Percentiles rank a stretch among this genome's conserved stretches.
These are phyloP conservation scores for Notodonta dromedarius DNA, from an alignment of 2,888 invertebrate genomes.

Conservation along the genomic window DNA sequence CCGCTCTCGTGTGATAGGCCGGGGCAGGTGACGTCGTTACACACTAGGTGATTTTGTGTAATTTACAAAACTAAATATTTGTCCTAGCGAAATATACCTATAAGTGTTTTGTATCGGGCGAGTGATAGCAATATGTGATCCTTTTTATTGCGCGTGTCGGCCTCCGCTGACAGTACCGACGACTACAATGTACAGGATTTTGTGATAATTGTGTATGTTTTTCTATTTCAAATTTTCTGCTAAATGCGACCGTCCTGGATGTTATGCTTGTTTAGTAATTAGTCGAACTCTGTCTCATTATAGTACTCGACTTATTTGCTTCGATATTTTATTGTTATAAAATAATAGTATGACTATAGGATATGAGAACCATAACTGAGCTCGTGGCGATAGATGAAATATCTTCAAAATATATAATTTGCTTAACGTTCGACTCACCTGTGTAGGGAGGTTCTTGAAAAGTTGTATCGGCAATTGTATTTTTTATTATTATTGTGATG, in stretches of 20 bases:
- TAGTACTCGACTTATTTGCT: conserved; percentile 4
- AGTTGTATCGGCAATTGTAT: no score
- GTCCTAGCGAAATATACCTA: conserved; percentile 42
- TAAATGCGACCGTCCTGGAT: conserved; percentile 55
- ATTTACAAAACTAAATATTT: conserved; percentile 11
- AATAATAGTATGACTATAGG: neutral
- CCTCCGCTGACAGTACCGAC: conserved; percentile 26
- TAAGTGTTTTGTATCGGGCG: conserved; percentile 46
- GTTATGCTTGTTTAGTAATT: conserved; percentile 34
- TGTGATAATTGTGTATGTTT: conserved; percentile 45
- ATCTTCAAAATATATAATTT: no score
- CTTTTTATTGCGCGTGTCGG: conserved; percentile 30
- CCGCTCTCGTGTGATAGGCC: conserved; percentile 1
- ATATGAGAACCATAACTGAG: neutral
- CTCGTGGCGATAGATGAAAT: no score
- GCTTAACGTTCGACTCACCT: no score
- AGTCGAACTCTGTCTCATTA: conserved; percentile 6
- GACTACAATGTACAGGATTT: conserved; percentile 43
- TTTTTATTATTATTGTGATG: no score
- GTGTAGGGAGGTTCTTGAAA: no score
- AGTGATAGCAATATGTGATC: conserved; percentile 52
- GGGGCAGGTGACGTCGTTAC: conserved; percentile 5
- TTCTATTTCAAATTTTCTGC: conserved; percentile 42
- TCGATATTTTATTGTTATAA: neutral
- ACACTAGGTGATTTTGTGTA: conserved; percentile 11